Conservation (phyloP, 2,888 invertebrate species). For the Pyrrhosoma nymphula region DNA sequence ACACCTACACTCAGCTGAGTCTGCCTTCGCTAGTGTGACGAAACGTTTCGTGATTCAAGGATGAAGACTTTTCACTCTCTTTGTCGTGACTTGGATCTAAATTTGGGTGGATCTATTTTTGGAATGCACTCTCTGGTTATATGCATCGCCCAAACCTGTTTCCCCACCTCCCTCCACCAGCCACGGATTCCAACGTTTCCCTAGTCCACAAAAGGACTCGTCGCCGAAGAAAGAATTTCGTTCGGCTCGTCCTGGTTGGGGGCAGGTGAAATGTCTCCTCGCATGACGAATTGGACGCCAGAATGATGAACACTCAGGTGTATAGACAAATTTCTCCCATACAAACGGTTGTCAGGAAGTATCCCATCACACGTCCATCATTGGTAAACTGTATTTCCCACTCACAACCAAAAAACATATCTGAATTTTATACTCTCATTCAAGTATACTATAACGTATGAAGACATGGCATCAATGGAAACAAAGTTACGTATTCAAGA, state of each 20-base stretch:
- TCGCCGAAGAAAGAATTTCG: neutral
- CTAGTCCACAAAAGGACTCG: neutral
- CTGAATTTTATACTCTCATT: too few relatives aligned
- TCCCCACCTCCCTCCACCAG: neutral
- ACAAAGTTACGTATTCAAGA: too few relatives aligned
- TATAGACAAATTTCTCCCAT: too few relatives aligned
- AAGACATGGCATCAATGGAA: too few relatives aligned
- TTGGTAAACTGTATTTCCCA: too few relatives aligned
- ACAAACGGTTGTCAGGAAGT: too few relatives aligned
- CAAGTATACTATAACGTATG: too few relatives aligned
- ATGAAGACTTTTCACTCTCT: too few relatives aligned
- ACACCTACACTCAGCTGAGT: neutral
- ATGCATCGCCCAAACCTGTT: constrained; percentile 23
- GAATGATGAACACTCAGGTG: neutral
- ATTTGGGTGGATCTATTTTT: neutral
- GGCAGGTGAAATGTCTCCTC: neutral
- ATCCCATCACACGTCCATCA: too few relatives aligned
- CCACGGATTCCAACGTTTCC: neutral
- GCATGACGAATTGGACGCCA: neutral
- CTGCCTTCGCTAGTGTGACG: neutral
- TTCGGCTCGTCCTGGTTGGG: neutral
- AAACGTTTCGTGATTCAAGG: neutral
- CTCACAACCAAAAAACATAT: too few relatives aligned
- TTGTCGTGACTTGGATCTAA: neutral
- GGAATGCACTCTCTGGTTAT: neutral